Percentiles rank a stretch among this genome's conserved stretches.
phyloP scores from a whole-genome alignment of 2,113 vertebrate species.

The Struthidea cinerea region DNA sequence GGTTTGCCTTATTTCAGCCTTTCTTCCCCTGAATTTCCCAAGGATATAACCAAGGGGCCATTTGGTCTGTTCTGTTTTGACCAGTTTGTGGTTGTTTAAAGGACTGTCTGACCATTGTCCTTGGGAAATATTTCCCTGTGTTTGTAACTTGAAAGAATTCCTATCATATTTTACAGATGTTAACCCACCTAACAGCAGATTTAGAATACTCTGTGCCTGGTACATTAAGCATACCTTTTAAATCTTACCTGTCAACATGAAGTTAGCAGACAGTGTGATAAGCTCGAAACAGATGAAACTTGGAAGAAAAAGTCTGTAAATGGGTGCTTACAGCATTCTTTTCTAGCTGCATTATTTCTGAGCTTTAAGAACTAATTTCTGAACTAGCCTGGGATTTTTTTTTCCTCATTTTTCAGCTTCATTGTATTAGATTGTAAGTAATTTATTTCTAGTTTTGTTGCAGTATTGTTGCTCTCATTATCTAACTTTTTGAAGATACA shows the following conservation, averaged over 20 bases:
- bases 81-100: background rate
- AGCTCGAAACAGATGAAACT: background rate
- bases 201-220: background rate
- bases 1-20: background rate
- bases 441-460: background rate
- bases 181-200: background rate
- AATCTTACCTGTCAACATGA: background rate
- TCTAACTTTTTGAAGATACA: background rate
- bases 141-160: background rate
- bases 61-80: background rate
- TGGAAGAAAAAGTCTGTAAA: background rate
- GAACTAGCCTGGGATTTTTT: background rate
- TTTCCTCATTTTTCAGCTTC: background rate
- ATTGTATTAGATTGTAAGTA: background rate
- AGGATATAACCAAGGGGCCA: background rate
- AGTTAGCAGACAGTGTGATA: background rate
- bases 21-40: background rate
- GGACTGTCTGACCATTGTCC: background rate
- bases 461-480: fast-evolving
- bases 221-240: background rate
- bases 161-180: background rate
- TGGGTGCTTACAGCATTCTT: background rate
- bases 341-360: background rate
- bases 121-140: background rate
- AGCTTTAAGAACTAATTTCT: background rate